Percentiles rank a stretch among this genome's conserved stretches.
These are phyloP conservation scores for Fragum sueziense DNA, from an alignment of 2,888 invertebrate genomes.

Conservation along the genomic window DNA sequence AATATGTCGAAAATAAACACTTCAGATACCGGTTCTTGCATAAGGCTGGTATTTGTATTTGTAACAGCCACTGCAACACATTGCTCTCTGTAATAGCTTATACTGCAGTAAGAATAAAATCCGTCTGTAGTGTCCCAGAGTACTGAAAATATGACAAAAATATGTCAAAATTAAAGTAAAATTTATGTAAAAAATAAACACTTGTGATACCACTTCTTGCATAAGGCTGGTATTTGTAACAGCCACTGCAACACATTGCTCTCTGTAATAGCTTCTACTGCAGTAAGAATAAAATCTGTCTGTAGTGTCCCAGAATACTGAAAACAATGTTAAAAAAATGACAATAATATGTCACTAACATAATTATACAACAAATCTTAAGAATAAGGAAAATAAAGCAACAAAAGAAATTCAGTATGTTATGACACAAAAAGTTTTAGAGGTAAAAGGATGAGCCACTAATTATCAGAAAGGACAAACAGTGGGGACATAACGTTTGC, in stretches of 20 bases:
- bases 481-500: too few relatives aligned
- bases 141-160: constrained; percentile 25
- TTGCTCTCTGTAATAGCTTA: constrained; percentile 17
- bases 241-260: constrained; percentile 29
- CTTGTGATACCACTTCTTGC: constrained; percentile 19
- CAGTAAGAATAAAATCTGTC: constrained; percentile 28
- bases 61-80: constrained; percentile 33
- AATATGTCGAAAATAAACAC: too few relatives aligned
- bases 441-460: too few relatives aligned
- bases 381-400: too few relatives aligned
- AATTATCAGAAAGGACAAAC: too few relatives aligned
- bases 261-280: constrained; percentile 20
- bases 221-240: constrained; percentile 44
- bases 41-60: constrained; percentile 38
- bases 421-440: too few relatives aligned
- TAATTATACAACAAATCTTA: too few relatives aligned
- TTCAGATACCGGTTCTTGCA: constrained; percentile 27
- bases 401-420: too few relatives aligned
- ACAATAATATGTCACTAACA: too few relatives aligned
- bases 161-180: too few relatives aligned
- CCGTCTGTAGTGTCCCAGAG: constrained; percentile 34
- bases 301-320: constrained; percentile 41
- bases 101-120: constrained; percentile 25
- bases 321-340: too few relatives aligned
- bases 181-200: too few relatives aligned